Evolutionary conservation across 2,888 invertebrate genomes (phyloP).

Genomic region (Trissonchulus sp.): DNA sequence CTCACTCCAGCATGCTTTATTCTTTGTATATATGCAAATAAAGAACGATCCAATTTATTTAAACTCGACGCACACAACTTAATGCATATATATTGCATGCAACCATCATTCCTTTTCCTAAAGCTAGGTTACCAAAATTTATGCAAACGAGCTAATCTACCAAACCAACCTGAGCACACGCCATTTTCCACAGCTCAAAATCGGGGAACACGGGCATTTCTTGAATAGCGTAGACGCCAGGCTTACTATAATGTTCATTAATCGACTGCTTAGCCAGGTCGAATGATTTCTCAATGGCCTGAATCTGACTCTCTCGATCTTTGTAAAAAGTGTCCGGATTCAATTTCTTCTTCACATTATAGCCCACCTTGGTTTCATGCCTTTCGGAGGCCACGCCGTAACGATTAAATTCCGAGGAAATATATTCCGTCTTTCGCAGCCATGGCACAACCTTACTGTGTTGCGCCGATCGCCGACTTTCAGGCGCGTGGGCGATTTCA

Average conservation of each 20-base stretch:
- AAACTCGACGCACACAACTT: too few relatives aligned
- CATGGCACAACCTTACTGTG: slow-evolving; percentile 95
- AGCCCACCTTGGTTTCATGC: slow-evolving; percentile 97
- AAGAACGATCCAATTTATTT: too few relatives aligned
- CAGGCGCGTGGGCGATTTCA: slow-evolving; percentile 65
- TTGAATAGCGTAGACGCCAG: slow-evolving; percentile 84
- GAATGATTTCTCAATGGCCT: slow-evolving; percentile 94
- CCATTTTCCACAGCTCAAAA: slow-evolving; percentile 63
- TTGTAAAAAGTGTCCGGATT: slow-evolving; percentile 78
- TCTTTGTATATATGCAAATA: too few relatives aligned
- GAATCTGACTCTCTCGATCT: slow-evolving; percentile 92
- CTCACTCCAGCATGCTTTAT: too few relatives aligned
- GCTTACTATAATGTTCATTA: slow-evolving; percentile 85
- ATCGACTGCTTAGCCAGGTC: slow-evolving; percentile 71
- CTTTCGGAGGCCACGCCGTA: slow-evolving; percentile 94
- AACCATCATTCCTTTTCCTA: too few relatives aligned
- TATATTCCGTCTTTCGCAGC: slow-evolving; percentile 96
- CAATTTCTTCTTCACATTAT: slow-evolving; percentile 83
- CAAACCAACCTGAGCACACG: slow-evolving; percentile 16
- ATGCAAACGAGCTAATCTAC: too few relatives aligned
- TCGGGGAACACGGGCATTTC: slow-evolving; percentile 84
- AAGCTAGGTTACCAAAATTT: too few relatives aligned
- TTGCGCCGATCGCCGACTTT: slow-evolving; percentile 81
- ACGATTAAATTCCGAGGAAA: slow-evolving; percentile 94
- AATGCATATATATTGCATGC: too few relatives aligned